Conservation (phyloP, 2,888 invertebrate species). For the Adelognathus sp. region DNA sequence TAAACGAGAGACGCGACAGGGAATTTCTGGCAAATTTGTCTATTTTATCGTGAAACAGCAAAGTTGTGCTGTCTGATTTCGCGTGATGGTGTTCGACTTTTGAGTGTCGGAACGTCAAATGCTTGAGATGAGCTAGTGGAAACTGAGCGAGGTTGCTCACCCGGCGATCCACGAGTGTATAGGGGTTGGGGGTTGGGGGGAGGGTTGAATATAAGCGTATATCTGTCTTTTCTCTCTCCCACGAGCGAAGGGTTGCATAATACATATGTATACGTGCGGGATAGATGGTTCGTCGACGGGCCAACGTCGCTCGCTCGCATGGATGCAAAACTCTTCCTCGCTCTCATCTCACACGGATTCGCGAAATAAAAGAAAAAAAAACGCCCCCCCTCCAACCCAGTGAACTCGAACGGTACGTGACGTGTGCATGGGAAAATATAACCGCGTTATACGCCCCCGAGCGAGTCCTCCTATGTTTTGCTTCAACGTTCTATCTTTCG, state of each 20-base stretch:
- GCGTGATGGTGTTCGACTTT: conserved; percentile 56
- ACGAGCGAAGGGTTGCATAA: conserved; percentile 70
- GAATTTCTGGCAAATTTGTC: conserved; percentile 46
- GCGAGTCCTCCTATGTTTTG: conserved; percentile 21
- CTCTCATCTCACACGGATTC: conserved; percentile 41
- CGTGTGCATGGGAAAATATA: conserved; percentile 44
- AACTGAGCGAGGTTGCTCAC: conserved; percentile 37
- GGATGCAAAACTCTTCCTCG: conserved; percentile 60
- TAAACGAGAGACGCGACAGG: not conserved
- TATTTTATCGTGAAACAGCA: conserved; percentile 44
- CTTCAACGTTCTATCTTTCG: conserved; percentile 28
- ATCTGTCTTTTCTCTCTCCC: conserved; percentile 53
- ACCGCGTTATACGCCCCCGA: conserved; percentile 28
- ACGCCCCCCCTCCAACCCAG: conserved; percentile 1
- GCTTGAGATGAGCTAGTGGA: conserved; percentile 52
- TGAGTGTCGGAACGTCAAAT: conserved; percentile 59
- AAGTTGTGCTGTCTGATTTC: conserved; percentile 41
- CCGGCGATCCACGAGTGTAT: conserved; percentile 25
- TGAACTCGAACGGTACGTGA: conserved; percentile 34
- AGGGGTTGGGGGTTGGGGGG: not conserved
- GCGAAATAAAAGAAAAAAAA: conserved; percentile 48
- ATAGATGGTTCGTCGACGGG: conserved; percentile 67
- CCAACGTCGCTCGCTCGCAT: conserved; percentile 45
- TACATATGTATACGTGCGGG: conserved; percentile 67
- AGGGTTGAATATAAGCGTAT: conserved; percentile 9